Evolutionary conservation across 2,113 vertebrate genomes (phyloP).

Genomic region (Semnornis frantzii): DNA sequence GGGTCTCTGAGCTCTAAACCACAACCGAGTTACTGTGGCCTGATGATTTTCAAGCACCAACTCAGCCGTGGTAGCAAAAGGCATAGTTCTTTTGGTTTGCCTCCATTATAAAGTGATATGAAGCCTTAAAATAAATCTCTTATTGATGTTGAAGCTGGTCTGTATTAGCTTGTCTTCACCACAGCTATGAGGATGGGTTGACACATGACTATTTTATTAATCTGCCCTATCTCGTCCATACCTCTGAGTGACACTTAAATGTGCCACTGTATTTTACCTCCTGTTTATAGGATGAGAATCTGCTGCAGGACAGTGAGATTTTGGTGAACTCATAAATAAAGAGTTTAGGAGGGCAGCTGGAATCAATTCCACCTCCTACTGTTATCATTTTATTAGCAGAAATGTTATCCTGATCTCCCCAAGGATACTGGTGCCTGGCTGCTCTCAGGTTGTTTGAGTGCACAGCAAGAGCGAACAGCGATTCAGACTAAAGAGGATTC

Average conservation of each 20-base stretch:
- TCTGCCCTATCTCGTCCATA: neutral
- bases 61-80: neutral
- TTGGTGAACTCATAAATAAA: neutral
- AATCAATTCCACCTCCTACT: neutral
- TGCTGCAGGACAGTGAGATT: neutral
- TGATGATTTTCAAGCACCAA: neutral
- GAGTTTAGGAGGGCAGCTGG: neutral
- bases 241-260: neutral
- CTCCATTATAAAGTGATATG: neutral
- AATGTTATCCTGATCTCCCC: neutral
- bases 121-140: neutral
- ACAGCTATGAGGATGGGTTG: neutral
- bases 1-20: neutral
- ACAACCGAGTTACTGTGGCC: neutral
- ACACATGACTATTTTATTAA: neutral
- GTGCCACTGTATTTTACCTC: neutral
- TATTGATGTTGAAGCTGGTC: neutral
- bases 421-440: neutral
- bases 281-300: neutral
- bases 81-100: neutral
- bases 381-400: neutral
- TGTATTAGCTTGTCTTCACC: neutral
- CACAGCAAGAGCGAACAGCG: neutral
- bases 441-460: neutral
- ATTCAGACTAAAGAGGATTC: neutral